Evolutionary conservation across 2,888 invertebrate genomes (phyloP).

Genomic region (Tipula unca): DNA sequence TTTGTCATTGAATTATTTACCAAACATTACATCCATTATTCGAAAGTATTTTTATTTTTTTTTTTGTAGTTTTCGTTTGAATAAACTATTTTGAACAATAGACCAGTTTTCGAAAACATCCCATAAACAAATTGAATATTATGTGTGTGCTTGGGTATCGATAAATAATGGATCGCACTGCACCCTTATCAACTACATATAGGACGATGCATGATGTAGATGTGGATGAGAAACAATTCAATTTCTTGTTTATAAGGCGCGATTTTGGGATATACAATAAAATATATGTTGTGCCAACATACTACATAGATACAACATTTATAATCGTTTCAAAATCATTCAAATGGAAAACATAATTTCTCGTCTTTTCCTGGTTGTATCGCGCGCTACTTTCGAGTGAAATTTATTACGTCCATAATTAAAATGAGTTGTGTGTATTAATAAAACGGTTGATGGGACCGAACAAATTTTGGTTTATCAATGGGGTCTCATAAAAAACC

Average conservation of each 20-base stretch:
- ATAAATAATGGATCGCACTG: neutral
- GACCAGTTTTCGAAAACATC: neutral
- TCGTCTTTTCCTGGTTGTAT: neutral
- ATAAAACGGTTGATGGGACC: neutral
- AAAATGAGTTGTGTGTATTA: neutral
- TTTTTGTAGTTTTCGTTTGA: neutral
- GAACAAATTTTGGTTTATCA: neutral
- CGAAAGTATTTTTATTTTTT: neutral
- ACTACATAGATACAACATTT: neutral
- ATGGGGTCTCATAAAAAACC: neutral
- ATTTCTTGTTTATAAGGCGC: neutral
- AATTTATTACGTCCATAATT: neutral
- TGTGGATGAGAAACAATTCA: neutral
- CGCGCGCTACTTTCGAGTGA: neutral
- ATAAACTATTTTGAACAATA: neutral
- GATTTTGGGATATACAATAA: neutral
- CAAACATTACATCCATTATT: slow-evolving; percentile 14
- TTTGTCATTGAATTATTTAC: slow-evolving; percentile 8
- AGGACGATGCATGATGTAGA: neutral
- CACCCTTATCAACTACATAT: neutral
- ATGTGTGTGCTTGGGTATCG: neutral
- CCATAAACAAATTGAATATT: slow-evolving; percentile 1
- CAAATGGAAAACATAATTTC: neutral
- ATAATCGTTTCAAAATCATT: neutral
- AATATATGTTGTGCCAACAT: neutral